Conservation (phyloP, 2,113 vertebrate species). For the Marmota flaviventris region DNA sequence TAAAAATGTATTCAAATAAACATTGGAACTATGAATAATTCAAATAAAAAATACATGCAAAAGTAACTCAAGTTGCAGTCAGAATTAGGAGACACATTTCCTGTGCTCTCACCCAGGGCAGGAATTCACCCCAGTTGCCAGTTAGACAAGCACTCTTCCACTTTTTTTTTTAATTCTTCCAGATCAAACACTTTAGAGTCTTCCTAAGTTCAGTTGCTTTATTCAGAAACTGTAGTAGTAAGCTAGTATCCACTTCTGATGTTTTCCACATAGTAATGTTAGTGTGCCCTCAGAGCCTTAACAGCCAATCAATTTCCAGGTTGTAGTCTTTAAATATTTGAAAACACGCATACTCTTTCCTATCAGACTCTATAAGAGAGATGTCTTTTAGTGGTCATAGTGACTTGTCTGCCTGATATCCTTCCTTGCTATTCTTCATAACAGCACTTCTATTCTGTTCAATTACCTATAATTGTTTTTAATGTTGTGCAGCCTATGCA, state of each 20-base stretch:
- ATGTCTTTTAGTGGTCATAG: neutral
- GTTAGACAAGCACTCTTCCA: neutral
- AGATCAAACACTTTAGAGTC: neutral
- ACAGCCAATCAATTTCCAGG: neutral
- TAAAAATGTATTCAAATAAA: neutral
- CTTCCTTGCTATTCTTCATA: neutral
- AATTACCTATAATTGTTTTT: neutral
- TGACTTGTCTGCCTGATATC: neutral
- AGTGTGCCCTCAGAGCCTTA: neutral
- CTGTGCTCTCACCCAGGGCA: fast-evolving
- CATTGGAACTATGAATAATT: neutral
- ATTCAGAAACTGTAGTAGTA: neutral
- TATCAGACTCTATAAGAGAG: neutral
- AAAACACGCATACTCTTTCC: neutral
- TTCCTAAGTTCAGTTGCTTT: neutral
- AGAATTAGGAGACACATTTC: neutral
- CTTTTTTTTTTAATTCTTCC: neutral
- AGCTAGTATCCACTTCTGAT: neutral
- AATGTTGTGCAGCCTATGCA: neutral
- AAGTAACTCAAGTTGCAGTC: neutral
- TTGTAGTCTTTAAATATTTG: neutral
- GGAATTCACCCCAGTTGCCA: neutral
- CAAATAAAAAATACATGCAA: neutral
- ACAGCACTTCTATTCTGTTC: neutral
- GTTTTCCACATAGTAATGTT: neutral